Evolutionary conservation across 2,888 invertebrate genomes (phyloP), one percentile per base, ranked within the genome.

Genomic region (Leucania comma): DNA sequence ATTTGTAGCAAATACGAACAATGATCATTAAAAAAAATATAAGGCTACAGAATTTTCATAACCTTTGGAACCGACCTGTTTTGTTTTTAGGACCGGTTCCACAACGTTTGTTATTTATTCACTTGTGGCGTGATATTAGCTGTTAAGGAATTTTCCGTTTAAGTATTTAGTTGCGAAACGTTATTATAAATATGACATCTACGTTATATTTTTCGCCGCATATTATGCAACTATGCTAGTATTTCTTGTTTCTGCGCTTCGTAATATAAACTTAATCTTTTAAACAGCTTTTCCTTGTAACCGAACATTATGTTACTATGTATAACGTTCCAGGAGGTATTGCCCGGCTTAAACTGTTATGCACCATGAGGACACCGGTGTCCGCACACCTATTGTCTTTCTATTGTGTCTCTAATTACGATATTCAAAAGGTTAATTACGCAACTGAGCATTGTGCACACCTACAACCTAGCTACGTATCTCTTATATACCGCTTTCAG

Each of bases 21-120:
- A 35, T 5, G 24, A 53, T 9, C 3, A 54, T 63, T 26, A 2
- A 38, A 26, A 26, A 26, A 17, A 63, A 20, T 22, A 46, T 9
- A 20, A 32, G 22, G 48, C 32, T 65, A 22, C 32, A 48, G 32
- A 4, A 24, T 32, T 59, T 59, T 24, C 6, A 38, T 22, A 17
- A 56, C 14, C 26, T 38, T 20, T 22, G 5, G 1, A 42, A 46
- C 1, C 17, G n/a, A 64, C 32, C 24, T 32, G 46, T 56, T 26
- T 46, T n/a, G 6, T 54, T 24, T 51, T 48, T 51, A 61, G 56
- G 50, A 77, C 76, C 60, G 57, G 71, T 71, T 71, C 48, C 17
- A 68, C 57, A 61, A 65, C 67, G 32, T 58, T 35, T 17, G 48
- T 75, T 64, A 62, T 54, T 51, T n/a, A 65, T 59, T 62, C 42